Evolutionary conservation across 1,140 invertebrate species (phyloP), one percentile per base, ranked within the genome.

Genomic region (Drosophila kohkoa): DNA sequence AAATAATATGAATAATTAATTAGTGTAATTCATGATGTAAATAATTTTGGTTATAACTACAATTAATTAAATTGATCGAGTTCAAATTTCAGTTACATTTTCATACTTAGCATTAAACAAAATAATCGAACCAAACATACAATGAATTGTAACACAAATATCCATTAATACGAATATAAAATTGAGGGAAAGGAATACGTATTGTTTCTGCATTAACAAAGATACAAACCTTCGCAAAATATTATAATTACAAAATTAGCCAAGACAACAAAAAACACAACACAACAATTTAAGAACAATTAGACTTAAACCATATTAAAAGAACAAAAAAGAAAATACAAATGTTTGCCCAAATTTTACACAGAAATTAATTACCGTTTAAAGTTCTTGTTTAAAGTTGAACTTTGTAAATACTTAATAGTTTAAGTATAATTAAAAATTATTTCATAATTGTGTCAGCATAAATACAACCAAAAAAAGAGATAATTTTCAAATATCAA

Each of bases 391-490:
- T 90, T 89, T 69, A 70, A 74, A 79, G 79, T 85, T 89, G 85
- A 85, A 78, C 86, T 89, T 89, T 90, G 85, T 89, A 89, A 85
- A 89, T 89, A 89, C 85, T 89, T 89, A 89, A 89, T 89, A 89
- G 85, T 51, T 90, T 89, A 89, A 89, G 85, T 85, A 88, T 88
- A 72, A 75, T 75, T 81, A 85, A 71, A 68, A 62, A 69, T 63
- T 57, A 59, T 55, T 71, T 76, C 51, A 63, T 76, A 72, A 59
- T 43, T 51, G 51, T 62, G 11, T 49, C 65, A 49, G 20, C 57
- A 48, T 32, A 10, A 28, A 54, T 11, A 7, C 49, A 51, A 25
- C 5, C 48, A 15, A 65, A 63, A 80, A 25, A 63, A 35, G 25
- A 35, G 35, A 16, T n/a, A 54, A 48, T 57, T 66, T 67, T 6